These are phyloP conservation scores for Magallana gigas DNA, from an alignment of 1,140 invertebrate species.

Conservation along the genomic window DNA sequence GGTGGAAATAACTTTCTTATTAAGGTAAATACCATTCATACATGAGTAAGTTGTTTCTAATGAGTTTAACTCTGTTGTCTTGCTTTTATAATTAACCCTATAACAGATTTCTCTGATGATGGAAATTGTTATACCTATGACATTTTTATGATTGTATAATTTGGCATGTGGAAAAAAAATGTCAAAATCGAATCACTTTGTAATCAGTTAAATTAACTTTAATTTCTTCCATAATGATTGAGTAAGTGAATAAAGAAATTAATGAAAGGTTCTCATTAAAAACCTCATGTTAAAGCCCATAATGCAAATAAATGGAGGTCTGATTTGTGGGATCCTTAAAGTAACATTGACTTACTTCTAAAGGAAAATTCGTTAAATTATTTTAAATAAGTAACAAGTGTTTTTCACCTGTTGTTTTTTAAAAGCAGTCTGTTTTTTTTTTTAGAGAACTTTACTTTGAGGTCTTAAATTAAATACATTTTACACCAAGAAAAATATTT, in stretches of 20 bases:
- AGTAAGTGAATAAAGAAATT: not conserved
- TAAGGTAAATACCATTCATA: not conserved
- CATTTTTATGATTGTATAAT: not conserved
- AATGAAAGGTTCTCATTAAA: not conserved
- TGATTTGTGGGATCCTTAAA: not conserved
- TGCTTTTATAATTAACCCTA: not conserved
- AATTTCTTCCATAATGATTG: not conserved
- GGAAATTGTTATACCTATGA: not conserved
- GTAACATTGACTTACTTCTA: not conserved
- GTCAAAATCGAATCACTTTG: not conserved
- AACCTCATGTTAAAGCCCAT: too few species aligned
- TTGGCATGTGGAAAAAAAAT: not conserved
- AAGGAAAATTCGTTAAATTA: too few species aligned
- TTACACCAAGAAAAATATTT: too few species aligned
- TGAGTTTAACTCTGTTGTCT: not conserved
- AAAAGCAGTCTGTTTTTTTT: too few species aligned
- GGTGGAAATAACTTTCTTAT: not conserved
- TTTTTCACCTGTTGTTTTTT: too few species aligned
- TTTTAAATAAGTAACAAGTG: too few species aligned
- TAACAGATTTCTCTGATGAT: not conserved
- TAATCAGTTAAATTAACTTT: not conserved
- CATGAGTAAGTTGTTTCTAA: not conserved
- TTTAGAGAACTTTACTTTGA: too few species aligned
- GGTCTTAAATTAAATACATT: too few species aligned
- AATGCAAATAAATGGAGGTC: too few species aligned